These are phyloP conservation scores for Aquatica leii DNA, from an alignment of 2,888 invertebrate species.

Conservation along the genomic window DNA sequence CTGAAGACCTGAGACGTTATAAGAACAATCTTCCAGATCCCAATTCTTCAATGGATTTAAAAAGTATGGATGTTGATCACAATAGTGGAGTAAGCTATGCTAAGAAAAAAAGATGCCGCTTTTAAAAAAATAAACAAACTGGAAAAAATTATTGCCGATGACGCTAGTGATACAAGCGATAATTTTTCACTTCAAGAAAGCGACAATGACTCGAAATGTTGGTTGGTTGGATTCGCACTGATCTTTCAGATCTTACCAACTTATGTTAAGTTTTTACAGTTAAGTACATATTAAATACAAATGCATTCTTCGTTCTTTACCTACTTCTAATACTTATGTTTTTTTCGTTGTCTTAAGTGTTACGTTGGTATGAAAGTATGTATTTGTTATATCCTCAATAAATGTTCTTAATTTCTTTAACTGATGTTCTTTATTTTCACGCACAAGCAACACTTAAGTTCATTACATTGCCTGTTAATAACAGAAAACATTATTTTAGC, in stretches of 20 bases:
- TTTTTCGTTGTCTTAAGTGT: not conserved
- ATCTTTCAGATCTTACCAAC: too few relatives aligned
- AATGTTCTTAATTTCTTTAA: not conserved
- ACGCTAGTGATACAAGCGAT: not conserved
- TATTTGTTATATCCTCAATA: not conserved
- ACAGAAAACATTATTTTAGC: not conserved
- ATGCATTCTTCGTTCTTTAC: not conserved
- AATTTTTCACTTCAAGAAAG: not conserved
- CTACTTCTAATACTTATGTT: not conserved
- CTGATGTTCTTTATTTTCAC: not conserved
- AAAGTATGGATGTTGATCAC: not conserved
- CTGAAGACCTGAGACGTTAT: not conserved
- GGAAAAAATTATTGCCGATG: not conserved
- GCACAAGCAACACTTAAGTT: too few relatives aligned
- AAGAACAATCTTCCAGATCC: not conserved
- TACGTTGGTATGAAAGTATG: not conserved
- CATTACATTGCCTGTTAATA: too few relatives aligned
- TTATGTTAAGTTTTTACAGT: too few relatives aligned
- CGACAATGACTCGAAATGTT: not conserved
- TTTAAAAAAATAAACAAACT: not conserved
- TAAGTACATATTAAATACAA: not conserved
- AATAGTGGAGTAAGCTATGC: not conserved
- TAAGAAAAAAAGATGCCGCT: not conserved
- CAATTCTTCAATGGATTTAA: not conserved
- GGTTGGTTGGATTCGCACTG: too few relatives aligned